phyloP scores from a whole-genome alignment of 2,113 vertebrate species.

The Plestiodon gilberti region DNA sequence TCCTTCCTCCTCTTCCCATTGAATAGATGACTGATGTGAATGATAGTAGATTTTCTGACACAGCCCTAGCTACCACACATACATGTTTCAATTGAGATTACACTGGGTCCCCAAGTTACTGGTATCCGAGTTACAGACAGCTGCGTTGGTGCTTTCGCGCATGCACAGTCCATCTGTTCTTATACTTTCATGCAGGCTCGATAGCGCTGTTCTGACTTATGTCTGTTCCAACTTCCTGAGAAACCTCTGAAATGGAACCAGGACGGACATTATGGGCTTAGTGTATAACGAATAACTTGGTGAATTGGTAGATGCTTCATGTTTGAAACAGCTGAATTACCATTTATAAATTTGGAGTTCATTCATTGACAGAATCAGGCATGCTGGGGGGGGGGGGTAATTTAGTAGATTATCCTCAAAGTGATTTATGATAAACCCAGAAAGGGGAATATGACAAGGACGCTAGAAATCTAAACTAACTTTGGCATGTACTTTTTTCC shows the following conservation, averaged over 20 bases:
- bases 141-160: too few species aligned
- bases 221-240: too few species aligned
- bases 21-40: neutral
- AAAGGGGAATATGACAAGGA: neutral
- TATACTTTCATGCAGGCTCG: too few species aligned
- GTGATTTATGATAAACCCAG: neutral
- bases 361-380: neutral
- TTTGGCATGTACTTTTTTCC: neutral
- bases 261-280: too few species aligned
- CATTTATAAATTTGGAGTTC: neutral
- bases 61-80: too few species aligned
- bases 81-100: neutral
- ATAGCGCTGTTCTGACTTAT: too few species aligned
- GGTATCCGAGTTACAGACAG: too few species aligned
- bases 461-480: neutral
- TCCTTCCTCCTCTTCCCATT: neutral
- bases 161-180: too few species aligned
- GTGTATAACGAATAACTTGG: neutral
- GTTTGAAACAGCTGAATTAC: neutral
- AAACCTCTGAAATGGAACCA: too few species aligned
- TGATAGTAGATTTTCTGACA: neutral
- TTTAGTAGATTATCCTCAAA: neutral
- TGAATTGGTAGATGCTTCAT: neutral
- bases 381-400: neutral
- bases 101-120: too few species aligned